Base-by-base conservation (phyloP, 2,888 invertebrate species). In the Volucella zonaria region DNA sequence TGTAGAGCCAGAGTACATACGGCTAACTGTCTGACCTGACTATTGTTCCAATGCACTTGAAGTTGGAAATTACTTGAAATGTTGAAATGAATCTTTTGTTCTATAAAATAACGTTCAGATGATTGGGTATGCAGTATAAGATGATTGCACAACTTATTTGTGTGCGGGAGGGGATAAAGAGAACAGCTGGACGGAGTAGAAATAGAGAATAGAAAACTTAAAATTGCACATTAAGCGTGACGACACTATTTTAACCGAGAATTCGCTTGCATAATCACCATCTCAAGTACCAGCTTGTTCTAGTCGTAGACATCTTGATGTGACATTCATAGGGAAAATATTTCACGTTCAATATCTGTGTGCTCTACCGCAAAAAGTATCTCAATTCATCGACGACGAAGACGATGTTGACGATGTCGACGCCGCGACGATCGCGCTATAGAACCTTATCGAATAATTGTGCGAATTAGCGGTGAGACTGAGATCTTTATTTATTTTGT, bases 11-110 rank as follows among this genome's bases (percentile, higher is more conserved):
- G 58, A 45, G 12, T n/a, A n/a, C 71, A 51, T 2, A 71, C 18
- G 42, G 54, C 23, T 51, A 51, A 74, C 62, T 42, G 68, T 58
- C 78, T 78, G 78, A 78, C 82, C 62, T 74, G 51, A 31, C 78
- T 68, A 78, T 70, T 82, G 82, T 68, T 74, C 67, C 38, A 54
- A 74, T 82, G 67, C 82, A 62, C 67, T 82, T 73, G 67, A 73
- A 62, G 67, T 76, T 81, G 51, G 18, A 73, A 81, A 71, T 78
- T 64, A 82, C 73, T 31, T 31, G 31, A 31, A 31, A 31, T 31
- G 31, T 31, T 78, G 68, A 68, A 74, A 74, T 78, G 78, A 74
- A 74, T 59, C 43, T 76, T 66, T 76, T 77, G 49, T 82, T 73
- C 49, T 42, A 51, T 38, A 66, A 52, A 15, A 10, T 58, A 51